Evolutionary conservation across 2,113 vertebrate species (phyloP).

Genomic region (Pao palembangensis): DNA sequence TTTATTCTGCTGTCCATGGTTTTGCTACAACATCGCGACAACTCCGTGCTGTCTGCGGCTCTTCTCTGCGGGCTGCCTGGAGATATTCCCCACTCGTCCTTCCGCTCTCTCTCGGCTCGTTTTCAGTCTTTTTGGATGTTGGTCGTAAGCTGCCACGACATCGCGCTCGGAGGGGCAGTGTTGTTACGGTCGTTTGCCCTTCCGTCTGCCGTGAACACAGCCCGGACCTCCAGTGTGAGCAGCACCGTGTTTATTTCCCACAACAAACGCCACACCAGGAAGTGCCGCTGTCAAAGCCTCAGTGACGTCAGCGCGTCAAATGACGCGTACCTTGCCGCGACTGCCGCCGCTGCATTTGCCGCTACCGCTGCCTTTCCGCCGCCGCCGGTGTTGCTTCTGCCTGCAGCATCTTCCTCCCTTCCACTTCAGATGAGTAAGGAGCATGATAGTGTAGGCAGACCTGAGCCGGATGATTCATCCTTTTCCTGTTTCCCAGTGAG

Average conservation of each 20-base stretch:
- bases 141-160: conserved; percentile 22
- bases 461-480: conserved; percentile 22
- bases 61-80: conserved; percentile 38
- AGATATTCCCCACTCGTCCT: conserved; percentile 25
- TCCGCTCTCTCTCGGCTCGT: conserved; percentile 22
- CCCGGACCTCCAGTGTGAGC: conserved; percentile 26
- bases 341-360: not conserved
- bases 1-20: conserved; percentile 89
- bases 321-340: conserved; percentile 33
- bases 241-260: conserved; percentile 63
- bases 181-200: not conserved
- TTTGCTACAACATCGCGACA: conserved; percentile 80
- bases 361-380: not conserved
- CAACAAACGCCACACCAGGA: conserved; percentile 76
- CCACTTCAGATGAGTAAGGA: conserved; percentile 6
- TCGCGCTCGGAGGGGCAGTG: conserved; percentile 35
- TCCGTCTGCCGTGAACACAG: conserved; percentile 20
- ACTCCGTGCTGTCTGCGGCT: conserved; percentile 63
- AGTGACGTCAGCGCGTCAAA: conserved; percentile 72
- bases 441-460: conserved; percentile 5
- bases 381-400: not conserved
- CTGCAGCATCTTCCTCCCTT: conserved; percentile 11
- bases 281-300: conserved; percentile 70
- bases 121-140: conserved; percentile 34
- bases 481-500: not conserved